Evolutionary conservation across 1,140 invertebrate species (phyloP).

Genomic region (Drosophila novamexicana): DNA sequence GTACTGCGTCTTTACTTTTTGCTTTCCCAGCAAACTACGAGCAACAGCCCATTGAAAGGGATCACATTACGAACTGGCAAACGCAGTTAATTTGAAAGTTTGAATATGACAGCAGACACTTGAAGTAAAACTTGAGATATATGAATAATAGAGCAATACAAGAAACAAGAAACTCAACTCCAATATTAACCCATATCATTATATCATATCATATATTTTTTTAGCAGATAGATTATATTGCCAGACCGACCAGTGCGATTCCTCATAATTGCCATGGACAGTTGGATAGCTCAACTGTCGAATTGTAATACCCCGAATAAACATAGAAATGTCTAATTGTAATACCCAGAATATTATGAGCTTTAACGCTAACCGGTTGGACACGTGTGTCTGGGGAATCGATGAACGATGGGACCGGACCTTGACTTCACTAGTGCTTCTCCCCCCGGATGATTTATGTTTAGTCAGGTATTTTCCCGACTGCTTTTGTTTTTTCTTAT

Average conservation of each 20-base stretch:
- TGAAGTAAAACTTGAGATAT: not conserved
- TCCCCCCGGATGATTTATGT: slow-evolving; percentile 11
- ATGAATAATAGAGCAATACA: too few species aligned
- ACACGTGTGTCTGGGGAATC: slow-evolving; percentile 32
- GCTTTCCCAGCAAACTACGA: not conserved
- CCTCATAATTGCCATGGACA: too few species aligned
- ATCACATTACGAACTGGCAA: slow-evolving; percentile 21
- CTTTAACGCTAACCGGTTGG: slow-evolving; percentile 2
- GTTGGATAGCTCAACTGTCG: not conserved
- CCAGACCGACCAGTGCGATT: too few species aligned
- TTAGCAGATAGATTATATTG: too few species aligned
- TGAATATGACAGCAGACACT: too few species aligned
- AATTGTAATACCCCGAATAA: slow-evolving; percentile 3
- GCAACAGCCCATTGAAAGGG: slow-evolving; percentile 2
- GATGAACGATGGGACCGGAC: slow-evolving; percentile 20
- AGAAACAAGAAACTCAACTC: too few species aligned
- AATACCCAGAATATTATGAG: slow-evolving; percentile 6
- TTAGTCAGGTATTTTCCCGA: slow-evolving; percentile 1
- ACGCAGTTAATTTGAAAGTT: slow-evolving; percentile 3
- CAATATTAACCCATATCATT: too few species aligned
- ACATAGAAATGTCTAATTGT: slow-evolving; percentile 9
- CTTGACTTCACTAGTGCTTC: slow-evolving; percentile 26
- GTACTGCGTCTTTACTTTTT: slow-evolving; percentile 14
- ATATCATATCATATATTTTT: too few species aligned
- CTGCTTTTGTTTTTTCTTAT: not conserved